These are phyloP conservation scores for Dipodomys ordii DNA, from an alignment of 2,113 vertebrate species.

Conservation along the genomic window DNA sequence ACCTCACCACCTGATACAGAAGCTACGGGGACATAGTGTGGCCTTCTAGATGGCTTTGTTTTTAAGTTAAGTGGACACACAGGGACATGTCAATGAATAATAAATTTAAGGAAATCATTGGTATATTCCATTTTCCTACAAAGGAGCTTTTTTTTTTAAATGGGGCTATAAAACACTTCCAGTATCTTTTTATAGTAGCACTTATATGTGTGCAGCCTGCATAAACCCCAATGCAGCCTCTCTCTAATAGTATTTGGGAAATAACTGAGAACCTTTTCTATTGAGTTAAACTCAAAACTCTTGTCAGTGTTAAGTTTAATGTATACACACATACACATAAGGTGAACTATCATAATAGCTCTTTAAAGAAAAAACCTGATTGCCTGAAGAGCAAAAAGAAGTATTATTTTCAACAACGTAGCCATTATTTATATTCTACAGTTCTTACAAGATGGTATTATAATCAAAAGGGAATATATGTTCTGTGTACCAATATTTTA, in stretches of 20 bases:
- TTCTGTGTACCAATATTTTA: constrained; percentile 50
- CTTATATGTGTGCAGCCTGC: neutral
- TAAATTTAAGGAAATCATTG: neutral
- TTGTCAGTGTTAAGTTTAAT: neutral
- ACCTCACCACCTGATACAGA: neutral
- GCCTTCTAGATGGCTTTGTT: neutral
- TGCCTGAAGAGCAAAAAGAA: neutral
- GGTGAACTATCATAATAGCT: neutral
- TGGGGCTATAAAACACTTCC: neutral
- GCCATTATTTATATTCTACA: constrained; percentile 9
- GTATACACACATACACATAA: neutral
- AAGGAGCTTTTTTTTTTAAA: neutral
- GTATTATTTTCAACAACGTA: constrained; percentile 43
- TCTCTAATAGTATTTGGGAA: neutral
- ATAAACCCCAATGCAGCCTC: neutral
- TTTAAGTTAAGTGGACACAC: neutral
- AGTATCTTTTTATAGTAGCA: neutral
- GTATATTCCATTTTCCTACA: neutral
- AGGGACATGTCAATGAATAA: neutral
- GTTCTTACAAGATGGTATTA: constrained; percentile 39
- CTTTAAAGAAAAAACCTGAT: neutral
- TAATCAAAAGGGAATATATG: constrained; percentile 23
- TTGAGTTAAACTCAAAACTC: constrained; percentile 9
- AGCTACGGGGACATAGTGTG: neutral
- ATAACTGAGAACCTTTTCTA: neutral